Percentiles rank a stretch among this genome's conserved stretches.
Evolutionary conservation across 2,888 invertebrate genomes (phyloP).

Genomic region (Syritta pipiens): DNA sequence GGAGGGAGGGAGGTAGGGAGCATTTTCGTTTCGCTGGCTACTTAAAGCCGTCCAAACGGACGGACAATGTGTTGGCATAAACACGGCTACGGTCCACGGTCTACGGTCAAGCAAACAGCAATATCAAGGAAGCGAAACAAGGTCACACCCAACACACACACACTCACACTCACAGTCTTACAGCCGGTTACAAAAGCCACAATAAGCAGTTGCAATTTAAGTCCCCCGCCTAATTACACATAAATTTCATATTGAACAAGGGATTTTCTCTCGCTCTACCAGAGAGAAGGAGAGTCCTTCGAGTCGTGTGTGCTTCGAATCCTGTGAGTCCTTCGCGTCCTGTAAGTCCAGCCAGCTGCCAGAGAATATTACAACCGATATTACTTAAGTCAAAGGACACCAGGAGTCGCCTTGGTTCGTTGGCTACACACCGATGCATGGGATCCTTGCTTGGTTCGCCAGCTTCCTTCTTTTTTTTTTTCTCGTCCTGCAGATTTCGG

Average conservation of each 20-base stretch:
- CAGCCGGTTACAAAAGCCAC: slow-evolving; percentile 66
- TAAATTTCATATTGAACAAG: slow-evolving; percentile 68
- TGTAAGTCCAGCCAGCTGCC: too few relatives aligned
- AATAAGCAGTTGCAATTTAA: slow-evolving; percentile 67
- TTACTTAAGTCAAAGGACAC: slow-evolving; percentile 51
- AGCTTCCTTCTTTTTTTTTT: neutral
- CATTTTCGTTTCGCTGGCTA: slow-evolving; percentile 58
- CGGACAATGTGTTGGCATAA: slow-evolving; percentile 45
- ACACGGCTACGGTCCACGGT: slow-evolving; percentile 18
- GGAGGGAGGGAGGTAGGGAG: too few relatives aligned
- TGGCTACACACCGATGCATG: slow-evolving; percentile 37
- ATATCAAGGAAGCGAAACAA: slow-evolving; percentile 31
- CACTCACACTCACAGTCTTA: too few relatives aligned
- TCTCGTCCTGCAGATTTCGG: slow-evolving; percentile 30
- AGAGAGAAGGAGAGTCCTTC: neutral
- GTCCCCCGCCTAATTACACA: slow-evolving; percentile 67
- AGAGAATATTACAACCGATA: slow-evolving; percentile 56
- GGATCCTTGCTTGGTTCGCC: slow-evolving; percentile 28
- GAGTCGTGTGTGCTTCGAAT: too few relatives aligned
- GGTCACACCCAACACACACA: slow-evolving; percentile 29
- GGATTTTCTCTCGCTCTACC: slow-evolving; percentile 28
- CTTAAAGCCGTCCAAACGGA: slow-evolving; percentile 43
- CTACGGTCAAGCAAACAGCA: slow-evolving; percentile 27
- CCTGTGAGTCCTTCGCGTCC: too few relatives aligned
- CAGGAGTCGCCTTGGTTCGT: slow-evolving; percentile 23